Evolutionary conservation across 2,113 vertebrate species (phyloP).

Genomic region (Neogobius melanostomus): DNA sequence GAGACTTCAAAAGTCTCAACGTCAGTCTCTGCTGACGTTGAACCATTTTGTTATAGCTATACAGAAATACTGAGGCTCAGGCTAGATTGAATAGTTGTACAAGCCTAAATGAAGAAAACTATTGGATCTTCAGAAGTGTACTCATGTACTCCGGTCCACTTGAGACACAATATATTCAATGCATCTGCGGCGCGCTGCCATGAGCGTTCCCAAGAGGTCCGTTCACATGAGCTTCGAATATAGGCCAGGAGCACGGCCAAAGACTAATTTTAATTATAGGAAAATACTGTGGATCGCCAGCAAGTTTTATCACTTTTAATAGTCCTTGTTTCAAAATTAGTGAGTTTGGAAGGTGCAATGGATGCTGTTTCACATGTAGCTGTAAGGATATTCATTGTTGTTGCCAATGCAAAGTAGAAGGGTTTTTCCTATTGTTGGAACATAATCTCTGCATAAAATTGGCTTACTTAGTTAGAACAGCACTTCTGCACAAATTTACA

Average conservation of each 20-base stretch:
- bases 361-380: conserved; percentile 22
- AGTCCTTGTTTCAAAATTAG: conserved; percentile 58
- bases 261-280: conserved; percentile 64
- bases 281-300: conserved; percentile 58
- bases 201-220: conserved; percentile 61
- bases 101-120: too few relatives aligned
- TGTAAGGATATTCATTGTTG: conserved; percentile 7
- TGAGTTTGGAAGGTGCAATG: conserved; percentile 31
- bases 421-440: too few relatives aligned
- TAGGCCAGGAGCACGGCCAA: conserved; percentile 40
- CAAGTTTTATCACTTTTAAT: conserved; percentile 66
- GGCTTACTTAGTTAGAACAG: too few relatives aligned
- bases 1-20: too few relatives aligned
- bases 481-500: too few relatives aligned
- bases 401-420: conserved; percentile 20
- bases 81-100: too few relatives aligned
- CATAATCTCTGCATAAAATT: too few relatives aligned
- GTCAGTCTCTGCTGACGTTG: too few relatives aligned
- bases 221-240: conserved; percentile 55
- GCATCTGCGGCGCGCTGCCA: conserved; percentile 48
- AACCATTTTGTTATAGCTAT: too few relatives aligned
- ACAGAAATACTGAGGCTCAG: too few relatives aligned
- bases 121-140: too few relatives aligned
- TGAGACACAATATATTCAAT: conserved; percentile 19
- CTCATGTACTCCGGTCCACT: conserved; percentile 16